A percentile compares a stretch with the other conserved stretches of the same genome.
Conservation (phyloP, 2,797 vertebrate genomes). For the Cirrhinus molitorella region DNA sequence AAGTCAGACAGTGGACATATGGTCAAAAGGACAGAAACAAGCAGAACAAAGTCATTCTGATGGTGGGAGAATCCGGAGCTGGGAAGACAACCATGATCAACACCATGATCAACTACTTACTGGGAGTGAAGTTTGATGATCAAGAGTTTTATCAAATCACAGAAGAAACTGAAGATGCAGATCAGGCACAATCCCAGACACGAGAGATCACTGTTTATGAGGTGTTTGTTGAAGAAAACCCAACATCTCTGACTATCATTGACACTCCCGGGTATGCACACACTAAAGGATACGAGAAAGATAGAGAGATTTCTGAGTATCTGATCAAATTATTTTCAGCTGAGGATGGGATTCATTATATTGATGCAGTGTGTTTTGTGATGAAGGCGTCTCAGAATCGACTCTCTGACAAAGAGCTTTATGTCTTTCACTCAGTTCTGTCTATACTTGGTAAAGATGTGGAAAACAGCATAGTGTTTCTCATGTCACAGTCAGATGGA, state of each 20-base stretch:
- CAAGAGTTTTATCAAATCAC: conserved; percentile 45
- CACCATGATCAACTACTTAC: conserved; percentile 47
- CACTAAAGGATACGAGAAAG: neutral
- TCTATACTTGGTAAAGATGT: no score
- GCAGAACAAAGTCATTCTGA: no score
- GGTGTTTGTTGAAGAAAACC: conserved; percentile 31
- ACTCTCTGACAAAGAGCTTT: no score
- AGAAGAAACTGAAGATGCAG: conserved; percentile 1
- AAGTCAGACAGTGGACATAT: no score
- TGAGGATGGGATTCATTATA: no score
- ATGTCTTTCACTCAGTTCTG: no score
- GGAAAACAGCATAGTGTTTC: no score
- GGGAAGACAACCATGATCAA: conserved; percentile 61
- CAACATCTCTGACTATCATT: conserved; percentile 30
- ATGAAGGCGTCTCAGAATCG: no score
- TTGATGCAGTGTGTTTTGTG: no score
- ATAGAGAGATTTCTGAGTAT: neutral
- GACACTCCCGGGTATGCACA: neutral
- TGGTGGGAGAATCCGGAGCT: neutral
- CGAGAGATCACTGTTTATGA: conserved; percentile 51
- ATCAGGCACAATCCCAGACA: conserved; percentile 31
- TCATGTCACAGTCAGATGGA: no score
- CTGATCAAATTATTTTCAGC: neutral
- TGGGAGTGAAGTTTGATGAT: conserved; percentile 48
- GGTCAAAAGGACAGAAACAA: no score